Evolutionary conservation across 2,113 vertebrate genomes (phyloP).

Genomic region (Amphilophus citrinellus): DNA sequence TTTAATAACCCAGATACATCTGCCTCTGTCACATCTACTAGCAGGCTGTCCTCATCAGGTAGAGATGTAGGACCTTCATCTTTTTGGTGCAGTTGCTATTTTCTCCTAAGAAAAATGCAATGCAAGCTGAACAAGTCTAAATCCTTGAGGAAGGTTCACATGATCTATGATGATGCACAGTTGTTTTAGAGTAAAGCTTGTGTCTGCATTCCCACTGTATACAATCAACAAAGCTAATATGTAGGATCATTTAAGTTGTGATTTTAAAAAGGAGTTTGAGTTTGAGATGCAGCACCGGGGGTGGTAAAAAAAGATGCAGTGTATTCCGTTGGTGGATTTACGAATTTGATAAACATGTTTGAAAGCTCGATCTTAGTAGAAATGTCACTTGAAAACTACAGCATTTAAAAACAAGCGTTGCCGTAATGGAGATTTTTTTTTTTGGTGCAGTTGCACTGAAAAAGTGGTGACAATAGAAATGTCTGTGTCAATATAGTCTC

Average conservation of each 20-base stretch:
- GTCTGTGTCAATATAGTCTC: not conserved
- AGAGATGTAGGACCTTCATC: not conserved
- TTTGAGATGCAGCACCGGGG: not conserved
- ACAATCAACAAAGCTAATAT: constrained; percentile 2
- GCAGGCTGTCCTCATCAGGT: constrained; percentile 14
- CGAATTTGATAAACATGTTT: not conserved
- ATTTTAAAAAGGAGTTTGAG: not conserved
- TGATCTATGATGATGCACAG: not conserved
- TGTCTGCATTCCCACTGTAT: not conserved
- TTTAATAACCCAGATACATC: constrained; percentile 60
- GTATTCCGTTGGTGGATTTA: not conserved
- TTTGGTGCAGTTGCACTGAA: constrained; percentile 35
- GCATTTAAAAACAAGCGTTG: constrained; percentile 22
- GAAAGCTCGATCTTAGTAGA: not conserved
- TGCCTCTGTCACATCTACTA: constrained; percentile 32
- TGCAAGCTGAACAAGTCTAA: no score
- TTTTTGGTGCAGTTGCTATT: not conserved
- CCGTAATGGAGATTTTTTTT: not conserved
- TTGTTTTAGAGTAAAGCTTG: not conserved
- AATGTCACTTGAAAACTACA: constrained; percentile 12
- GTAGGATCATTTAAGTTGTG: constrained; percentile 1
- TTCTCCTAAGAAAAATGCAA: not conserved
- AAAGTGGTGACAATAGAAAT: constrained; percentile 13
- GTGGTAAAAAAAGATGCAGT: not conserved
- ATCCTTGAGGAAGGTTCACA: not conserved